Base-by-base conservation (phyloP, 2,888 invertebrate genomes). In the Tiliacea citrago region DNA sequence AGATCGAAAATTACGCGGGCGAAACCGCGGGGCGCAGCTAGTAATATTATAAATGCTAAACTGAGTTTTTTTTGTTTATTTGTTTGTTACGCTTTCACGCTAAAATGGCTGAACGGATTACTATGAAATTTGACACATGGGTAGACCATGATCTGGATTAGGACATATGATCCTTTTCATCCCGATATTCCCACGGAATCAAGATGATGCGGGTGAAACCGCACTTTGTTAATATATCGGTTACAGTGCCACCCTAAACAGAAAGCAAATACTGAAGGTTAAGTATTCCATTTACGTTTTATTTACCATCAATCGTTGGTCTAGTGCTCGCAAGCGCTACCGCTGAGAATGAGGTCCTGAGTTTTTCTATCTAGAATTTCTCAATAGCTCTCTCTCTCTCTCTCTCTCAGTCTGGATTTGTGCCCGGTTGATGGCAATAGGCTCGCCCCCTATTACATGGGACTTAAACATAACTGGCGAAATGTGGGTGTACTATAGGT, bases 201-300 rank as follows among this genome's bases (percentile, higher is more conserved):
- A n/a, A n/a, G n/a, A n/a, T n/a, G n/a, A n/a, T n/a, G n/a, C n/a
- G n/a, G n/a, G n/a, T n/a, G 12, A 47, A 39, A 69, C 84, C 84
- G 84, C 35, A 49, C 61, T 83, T 79, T 67, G 73, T 57, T 60
- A 61, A 57, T 69, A 58, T 39, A 73, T 69, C 39, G 16, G 35
- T 73, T 55, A 68, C 21, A 66, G 29, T 58, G 9, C n/a, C 49
- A 60, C 24, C 42, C 53, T 47, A 61, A 76, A 79, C 63, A 58
- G 62, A 63, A 63, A 63, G 18, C 47, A 65, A 68, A 62, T 65
- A 68, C 42, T 82, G 67, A 77, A 79, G 68, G 82, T 60, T 68
- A 76, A 58, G 61, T 45, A 79, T 60, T 79, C 45, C 16, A 39
- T 70, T 58, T 51, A 35, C 42, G 42, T 60, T 16, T 49, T n/a